Evolutionary conservation across 1,140 invertebrate species (phyloP).

Genomic region (Formica exsecta): DNA sequence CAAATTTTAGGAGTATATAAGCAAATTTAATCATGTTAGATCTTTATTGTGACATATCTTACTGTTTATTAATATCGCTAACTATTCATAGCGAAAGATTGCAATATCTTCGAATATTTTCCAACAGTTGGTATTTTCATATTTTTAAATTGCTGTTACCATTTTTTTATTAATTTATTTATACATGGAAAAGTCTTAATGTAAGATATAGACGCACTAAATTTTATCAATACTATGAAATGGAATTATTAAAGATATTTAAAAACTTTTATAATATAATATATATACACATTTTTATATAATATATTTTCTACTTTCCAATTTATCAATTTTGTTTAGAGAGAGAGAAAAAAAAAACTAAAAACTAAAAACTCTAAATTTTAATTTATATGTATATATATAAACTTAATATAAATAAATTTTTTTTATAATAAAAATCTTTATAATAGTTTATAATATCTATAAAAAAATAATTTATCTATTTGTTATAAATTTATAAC

Average conservation of each 20-base stretch:
- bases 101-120: neutral
- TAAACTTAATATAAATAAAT: too few relatives aligned
- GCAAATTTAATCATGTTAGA: constrained; percentile 10
- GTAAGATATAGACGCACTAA: neutral
- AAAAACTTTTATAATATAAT: neutral
- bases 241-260: neutral
- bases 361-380: too few relatives aligned
- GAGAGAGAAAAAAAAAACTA: too few relatives aligned
- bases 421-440: neutral
- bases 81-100: neutral
- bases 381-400: neutral
- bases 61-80: too few relatives aligned
- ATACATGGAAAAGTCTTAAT: neutral
- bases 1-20: constrained; percentile 9
- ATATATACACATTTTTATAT: neutral
- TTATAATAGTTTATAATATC: neutral
- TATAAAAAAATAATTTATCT: neutral
- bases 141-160: neutral
- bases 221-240: neutral
- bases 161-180: neutral
- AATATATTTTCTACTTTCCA: neutral
- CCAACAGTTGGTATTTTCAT: neutral
- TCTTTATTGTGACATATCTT: neutral
- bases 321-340: neutral
- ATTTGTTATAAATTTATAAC: neutral